Evolutionary conservation across 2,797 vertebrate species (phyloP), one percentile per base, ranked within the genome.

Genomic region (Sylvilagus floridanus): DNA sequence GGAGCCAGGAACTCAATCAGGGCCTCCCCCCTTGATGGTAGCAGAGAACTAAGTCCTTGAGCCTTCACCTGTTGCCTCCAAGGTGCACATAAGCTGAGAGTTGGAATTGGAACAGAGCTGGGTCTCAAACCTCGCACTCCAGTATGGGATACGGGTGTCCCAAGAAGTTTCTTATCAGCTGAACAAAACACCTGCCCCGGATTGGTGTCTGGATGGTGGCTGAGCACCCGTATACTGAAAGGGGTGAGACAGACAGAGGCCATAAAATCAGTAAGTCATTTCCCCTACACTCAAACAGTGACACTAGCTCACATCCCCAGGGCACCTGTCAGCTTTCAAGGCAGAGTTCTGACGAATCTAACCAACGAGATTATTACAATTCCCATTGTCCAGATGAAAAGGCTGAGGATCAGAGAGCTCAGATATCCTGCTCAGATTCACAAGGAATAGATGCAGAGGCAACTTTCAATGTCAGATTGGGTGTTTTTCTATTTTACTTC

Each of bases 401-500:
- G 65, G 89, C 28, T 30, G 14, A 90, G 60, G 50, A 62, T 71
- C 62, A 37, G 26, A 90, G 17, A 76, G 42, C 19, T 66, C 28
- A 82, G 66, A 57, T 35, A 52, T 62, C 79, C 93, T 57, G 2
- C 42, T 35, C 91, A 71, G 3, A 7, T 54, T 88, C 79, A 92
- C 60, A 87, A 37, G 65, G 3, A 54, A 21, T 37, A 26, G 72
- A 13, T 42, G 24, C 72, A 91, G 63, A 92, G 35, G 17, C 60
- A 85, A 83, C 54, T 24, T 30, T 77, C 42, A 28, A 13, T n/a
- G 30, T 32, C 77, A 65, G 9, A n/a, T 5, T 50, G 10, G 54
- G 62, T 83, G 92, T 57, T 66, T 19, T 57, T 57, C 17, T 50
- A 63, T 86, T 93, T 50, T 66, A 82, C 82, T 93, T 78, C 78